Base-by-base conservation (phyloP, 2,797 vertebrate species). In the Oreortyx pictus region DNA sequence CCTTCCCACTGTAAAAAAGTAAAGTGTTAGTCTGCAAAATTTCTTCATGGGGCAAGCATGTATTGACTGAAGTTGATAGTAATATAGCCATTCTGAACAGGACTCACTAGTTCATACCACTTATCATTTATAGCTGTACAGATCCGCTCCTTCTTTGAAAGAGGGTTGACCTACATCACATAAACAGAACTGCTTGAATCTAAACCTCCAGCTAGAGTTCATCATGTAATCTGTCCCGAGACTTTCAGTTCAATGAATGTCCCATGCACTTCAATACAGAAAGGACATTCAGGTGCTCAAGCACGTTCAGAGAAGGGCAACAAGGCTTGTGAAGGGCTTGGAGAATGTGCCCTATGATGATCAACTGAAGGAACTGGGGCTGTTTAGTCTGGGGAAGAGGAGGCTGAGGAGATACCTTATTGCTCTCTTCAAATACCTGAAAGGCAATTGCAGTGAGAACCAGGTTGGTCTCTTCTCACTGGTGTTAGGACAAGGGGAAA, bases 41-140 rank as follows among this genome's bases (percentile, higher is more conserved):
- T 62, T 81, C 59, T 82, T 68, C 16, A 7, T 17, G 68, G 20
- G 16, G 4, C 20, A 56, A 66, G 5, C 10, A 62, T 37, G 10
- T 54, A 8, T 6, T 61, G 73, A 22, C 60, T 78, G 82, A 80
- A 35, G 54, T 72, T 13, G 44, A 15, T 5, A 57, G 84, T 47
- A 75, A 20, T 27, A 71, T 35, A 72, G 39, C 31, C 43, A 54
- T 79, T 72, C 64, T 41, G 49, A 83, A 29, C 41, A 81, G 57
- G 6, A 14, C 7, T 1, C 0, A 4, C 56, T 61, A 47, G 16
- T 57, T 59, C 46, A 7, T 24, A 3, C 0, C 33, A 29, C 27
- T 25, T 9, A n/a, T 11, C 74, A 5, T 29, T 71, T 74, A 56
- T 31, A 41, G 0, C 47, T 47, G 20, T 12, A 61, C 29, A 23